Conservation (phyloP, 2,797 vertebrate species). For the Oreochromis grahami region DNA sequence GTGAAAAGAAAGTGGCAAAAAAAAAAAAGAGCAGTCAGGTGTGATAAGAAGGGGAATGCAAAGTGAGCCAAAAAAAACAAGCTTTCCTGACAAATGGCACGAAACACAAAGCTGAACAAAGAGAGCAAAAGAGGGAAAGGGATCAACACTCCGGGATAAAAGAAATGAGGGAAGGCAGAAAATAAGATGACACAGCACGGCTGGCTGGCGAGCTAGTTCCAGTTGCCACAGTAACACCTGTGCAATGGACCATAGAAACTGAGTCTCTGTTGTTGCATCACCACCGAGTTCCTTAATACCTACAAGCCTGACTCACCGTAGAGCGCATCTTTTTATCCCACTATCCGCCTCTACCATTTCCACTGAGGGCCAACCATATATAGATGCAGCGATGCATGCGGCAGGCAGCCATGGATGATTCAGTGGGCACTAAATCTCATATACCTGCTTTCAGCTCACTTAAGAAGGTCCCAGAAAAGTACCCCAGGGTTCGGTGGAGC, state of each 20-base stretch:
- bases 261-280: constrained; percentile 49
- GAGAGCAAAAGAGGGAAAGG: not conserved
- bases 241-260: constrained; percentile 69
- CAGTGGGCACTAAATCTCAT: not conserved
- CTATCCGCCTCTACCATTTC: not conserved
- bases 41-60: not conserved
- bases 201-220: constrained; percentile 63
- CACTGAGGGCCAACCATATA: not conserved
- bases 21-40: not conserved
- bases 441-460: not conserved
- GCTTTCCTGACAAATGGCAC: constrained; percentile 21
- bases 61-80: not conserved
- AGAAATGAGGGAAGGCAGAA: constrained; percentile 30
- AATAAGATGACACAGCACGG: constrained; percentile 70
- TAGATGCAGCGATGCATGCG: not conserved
- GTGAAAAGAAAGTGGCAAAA: not conserved
- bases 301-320: constrained; percentile 24
- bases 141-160: constrained; percentile 43
- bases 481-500: not conserved
- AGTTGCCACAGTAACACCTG: constrained; percentile 85
- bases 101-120: constrained; percentile 17
- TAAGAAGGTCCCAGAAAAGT: not conserved
- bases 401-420: not conserved
- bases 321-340: not conserved
- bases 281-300: constrained; percentile 17